Conservation (phyloP, 2,113 vertebrate species). For the Psophia crepitans region DNA sequence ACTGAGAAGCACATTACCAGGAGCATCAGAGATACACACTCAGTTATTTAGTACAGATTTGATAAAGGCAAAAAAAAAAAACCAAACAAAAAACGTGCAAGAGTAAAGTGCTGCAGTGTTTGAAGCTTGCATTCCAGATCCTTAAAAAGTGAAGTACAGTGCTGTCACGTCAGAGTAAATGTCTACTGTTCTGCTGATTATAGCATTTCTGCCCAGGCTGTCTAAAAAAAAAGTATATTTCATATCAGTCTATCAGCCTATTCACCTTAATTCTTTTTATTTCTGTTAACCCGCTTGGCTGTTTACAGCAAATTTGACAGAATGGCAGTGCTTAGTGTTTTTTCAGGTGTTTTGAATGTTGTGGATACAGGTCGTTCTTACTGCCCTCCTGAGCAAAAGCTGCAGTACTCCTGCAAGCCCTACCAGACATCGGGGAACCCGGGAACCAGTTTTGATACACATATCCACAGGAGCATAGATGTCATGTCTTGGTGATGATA, state of each 20-base stretch:
- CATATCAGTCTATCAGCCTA: not conserved
- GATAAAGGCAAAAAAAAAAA: not conserved
- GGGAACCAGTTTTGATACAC: not conserved
- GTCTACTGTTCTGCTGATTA: not conserved
- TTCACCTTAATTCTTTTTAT: not conserved
- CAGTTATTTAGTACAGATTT: not conserved
- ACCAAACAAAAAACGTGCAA: too few relatives aligned
- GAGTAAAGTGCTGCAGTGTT: not conserved
- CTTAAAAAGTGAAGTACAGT: not conserved
- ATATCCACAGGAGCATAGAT: not conserved
- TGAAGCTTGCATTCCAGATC: not conserved
- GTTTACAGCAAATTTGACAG: not conserved
- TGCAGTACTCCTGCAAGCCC: not conserved
- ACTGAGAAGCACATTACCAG: not conserved
- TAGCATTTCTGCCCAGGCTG: not conserved
- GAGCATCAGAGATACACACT: not conserved
- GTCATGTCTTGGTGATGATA: accelerated
- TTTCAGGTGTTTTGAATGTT: not conserved
- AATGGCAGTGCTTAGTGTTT: not conserved
- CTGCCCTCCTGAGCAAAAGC: not conserved
- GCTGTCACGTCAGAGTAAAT: not conserved
- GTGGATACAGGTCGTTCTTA: not conserved
- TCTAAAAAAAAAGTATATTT: not conserved
- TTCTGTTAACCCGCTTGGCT: not conserved
- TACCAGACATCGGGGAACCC: not conserved